Percentiles rank a stretch among this genome's conserved stretches.
phyloP scores from a whole-genome alignment of 2,888 invertebrate species.

The Trimorus sp. region DNA sequence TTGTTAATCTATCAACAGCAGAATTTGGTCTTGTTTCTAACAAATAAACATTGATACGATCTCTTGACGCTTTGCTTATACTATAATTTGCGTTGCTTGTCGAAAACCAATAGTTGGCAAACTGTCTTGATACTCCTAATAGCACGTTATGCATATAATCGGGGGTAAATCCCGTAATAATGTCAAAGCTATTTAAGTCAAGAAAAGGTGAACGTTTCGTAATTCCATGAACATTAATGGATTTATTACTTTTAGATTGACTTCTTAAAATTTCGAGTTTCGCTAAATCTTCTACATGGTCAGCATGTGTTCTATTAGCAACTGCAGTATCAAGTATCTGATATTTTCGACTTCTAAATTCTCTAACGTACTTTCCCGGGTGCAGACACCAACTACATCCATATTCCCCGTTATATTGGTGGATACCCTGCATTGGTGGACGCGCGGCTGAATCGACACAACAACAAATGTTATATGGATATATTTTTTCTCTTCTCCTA shows the following conservation, averaged over 20 bases:
- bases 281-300: too few relatives aligned
- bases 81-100: neutral
- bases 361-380: too few relatives aligned
- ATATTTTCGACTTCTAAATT: too few relatives aligned
- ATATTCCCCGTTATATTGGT: conserved; percentile 21
- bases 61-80: conserved; percentile 3
- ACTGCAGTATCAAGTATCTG: too few relatives aligned
- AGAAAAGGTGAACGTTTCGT: too few relatives aligned
- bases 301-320: too few relatives aligned
- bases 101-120: conserved; percentile 38
- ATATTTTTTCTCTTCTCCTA: too few relatives aligned
- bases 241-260: too few relatives aligned
- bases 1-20: conserved; percentile 26
- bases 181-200: neutral
- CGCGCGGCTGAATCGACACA: conserved; percentile 40
- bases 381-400: conserved; percentile 29
- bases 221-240: too few relatives aligned
- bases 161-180: conserved; percentile 48
- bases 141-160: conserved; percentile 56
- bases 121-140: conserved; percentile 44
- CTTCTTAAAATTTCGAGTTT: too few relatives aligned
- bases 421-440: conserved; percentile 11
- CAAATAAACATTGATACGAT: neutral
- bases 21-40: neutral
- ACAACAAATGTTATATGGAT: too few relatives aligned